phyloP scores from a whole-genome alignment of 2,113 vertebrate genomes.

The Physeter macrocephalus region DNA sequence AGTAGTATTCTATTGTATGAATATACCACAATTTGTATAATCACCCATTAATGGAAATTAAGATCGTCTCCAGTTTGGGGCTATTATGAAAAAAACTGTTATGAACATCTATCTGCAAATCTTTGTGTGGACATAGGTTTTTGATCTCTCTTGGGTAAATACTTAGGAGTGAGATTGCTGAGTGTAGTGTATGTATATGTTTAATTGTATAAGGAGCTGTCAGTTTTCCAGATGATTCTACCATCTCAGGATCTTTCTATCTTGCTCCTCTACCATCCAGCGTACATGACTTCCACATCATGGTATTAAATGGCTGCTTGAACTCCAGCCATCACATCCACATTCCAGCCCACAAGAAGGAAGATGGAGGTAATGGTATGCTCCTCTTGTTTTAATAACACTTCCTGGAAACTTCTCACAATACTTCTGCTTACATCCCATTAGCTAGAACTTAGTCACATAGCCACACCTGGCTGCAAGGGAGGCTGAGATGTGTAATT shows the following conservation, averaged over 20 bases:
- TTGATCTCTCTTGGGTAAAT: background rate
- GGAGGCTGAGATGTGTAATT: background rate
- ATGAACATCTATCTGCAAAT: background rate
- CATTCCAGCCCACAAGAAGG: background rate
- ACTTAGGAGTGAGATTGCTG: background rate
- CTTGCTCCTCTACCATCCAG: background rate
- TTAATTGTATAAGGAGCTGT: background rate
- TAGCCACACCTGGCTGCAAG: background rate
- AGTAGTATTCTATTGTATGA: background rate
- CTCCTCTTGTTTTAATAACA: background rate
- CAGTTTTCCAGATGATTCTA: background rate
- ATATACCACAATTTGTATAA: background rate
- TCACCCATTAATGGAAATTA: background rate
- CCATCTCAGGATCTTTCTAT: background rate
- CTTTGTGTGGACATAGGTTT: background rate
- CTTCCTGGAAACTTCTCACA: background rate
- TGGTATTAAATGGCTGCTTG: background rate
- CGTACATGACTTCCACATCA: background rate
- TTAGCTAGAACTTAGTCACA: background rate
- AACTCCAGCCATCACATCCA: background rate
- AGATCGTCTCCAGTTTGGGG: background rate
- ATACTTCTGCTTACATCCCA: background rate
- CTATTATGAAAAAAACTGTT: background rate
- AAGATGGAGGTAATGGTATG: background rate
- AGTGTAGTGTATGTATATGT: background rate